Conservation (phyloP, 1,140 invertebrate genomes). For the Lutraria rhynchaena region DNA sequence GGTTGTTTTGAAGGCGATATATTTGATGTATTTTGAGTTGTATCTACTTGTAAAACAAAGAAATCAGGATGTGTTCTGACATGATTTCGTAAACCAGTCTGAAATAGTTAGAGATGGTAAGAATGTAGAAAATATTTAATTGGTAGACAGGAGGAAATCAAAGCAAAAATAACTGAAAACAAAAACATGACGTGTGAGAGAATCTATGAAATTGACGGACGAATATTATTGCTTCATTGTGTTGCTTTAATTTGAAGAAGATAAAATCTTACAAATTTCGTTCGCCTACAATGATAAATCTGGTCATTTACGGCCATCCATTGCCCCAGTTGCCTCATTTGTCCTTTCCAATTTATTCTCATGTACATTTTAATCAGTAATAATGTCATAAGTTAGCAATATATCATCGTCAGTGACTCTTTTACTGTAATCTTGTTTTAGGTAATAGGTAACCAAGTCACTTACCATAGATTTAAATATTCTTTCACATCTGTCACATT, state of each 20-base stretch:
- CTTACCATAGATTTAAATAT: slow-evolving; percentile 51
- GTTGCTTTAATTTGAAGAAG: neutral
- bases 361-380: too few relatives aligned
- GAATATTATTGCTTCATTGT: neutral
- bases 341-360: too few relatives aligned
- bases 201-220: too few relatives aligned
- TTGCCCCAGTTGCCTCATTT: neutral
- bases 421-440: neutral
- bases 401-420: neutral
- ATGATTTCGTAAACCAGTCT: slow-evolving; percentile 45
- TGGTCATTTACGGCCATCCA: neutral
- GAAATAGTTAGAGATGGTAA: neutral
- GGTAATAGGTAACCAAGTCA: neutral
- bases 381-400: neutral
- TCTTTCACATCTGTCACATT: slow-evolving; percentile 23
- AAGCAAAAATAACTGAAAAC: too few relatives aligned
- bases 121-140: neutral
- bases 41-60: neutral
- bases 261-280: neutral
- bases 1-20: neutral
- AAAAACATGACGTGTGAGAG: too few relatives aligned
- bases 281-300: too few relatives aligned
- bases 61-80: slow-evolving; percentile 15
- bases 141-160: neutral
- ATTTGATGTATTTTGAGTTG: neutral